A percentile compares a stretch with the other conserved stretches of the same genome.
Evolutionary conservation across 2,797 vertebrate genomes (phyloP).

Genomic region (Danio aesculapii): DNA sequence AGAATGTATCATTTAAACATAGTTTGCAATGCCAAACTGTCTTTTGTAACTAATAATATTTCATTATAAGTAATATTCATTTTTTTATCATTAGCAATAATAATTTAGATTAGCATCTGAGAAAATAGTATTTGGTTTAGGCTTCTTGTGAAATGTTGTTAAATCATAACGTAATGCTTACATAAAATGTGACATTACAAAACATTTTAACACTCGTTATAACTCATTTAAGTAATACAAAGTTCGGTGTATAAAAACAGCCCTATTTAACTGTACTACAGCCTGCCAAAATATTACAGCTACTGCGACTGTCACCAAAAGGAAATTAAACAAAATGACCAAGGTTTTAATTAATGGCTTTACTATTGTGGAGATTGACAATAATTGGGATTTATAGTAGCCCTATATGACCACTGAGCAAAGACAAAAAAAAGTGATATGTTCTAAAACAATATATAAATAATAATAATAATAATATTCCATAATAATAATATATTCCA

Average conservation of each 20-base stretch:
- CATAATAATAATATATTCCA: background rate
- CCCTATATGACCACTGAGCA: background rate
- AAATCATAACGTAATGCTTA: background rate
- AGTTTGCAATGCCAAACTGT: too few relatives aligned
- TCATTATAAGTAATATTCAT: too few relatives aligned
- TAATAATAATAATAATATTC: background rate
- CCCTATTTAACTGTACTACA: background rate
- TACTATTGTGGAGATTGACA: background rate
- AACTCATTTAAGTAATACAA: background rate
- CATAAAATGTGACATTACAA: background rate
- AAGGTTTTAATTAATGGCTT: background rate
- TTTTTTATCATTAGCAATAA: too few relatives aligned
- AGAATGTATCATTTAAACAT: too few relatives aligned
- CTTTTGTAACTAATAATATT: too few relatives aligned
- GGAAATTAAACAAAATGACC: background rate
- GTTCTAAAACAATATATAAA: background rate
- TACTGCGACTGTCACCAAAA: background rate
- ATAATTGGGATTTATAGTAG: background rate
- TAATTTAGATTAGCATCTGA: background rate
- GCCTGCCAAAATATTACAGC: background rate
- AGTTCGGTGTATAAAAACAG: constrained; percentile 3
- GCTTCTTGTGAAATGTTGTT: background rate
- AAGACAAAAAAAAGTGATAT: background rate
- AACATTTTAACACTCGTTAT: too few relatives aligned
- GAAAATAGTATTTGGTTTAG: background rate